Conservation (phyloP, 2,888 invertebrate species). For the Epinotia demarniana region DNA sequence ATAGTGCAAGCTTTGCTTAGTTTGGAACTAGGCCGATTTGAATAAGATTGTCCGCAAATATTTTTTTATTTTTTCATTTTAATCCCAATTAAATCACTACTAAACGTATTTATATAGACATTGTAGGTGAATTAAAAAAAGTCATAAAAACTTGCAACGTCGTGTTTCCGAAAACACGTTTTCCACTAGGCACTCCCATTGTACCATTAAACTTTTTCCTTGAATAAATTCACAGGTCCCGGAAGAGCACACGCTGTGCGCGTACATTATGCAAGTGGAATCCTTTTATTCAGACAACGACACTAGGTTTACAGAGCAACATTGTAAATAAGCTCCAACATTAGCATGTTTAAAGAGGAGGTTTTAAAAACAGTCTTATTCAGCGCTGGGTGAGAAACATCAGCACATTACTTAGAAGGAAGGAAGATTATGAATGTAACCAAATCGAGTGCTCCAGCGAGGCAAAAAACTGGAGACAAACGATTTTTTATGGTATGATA, state of each 20-base stretch:
- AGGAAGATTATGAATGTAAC: neutral
- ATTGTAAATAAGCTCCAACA: constrained; percentile 48
- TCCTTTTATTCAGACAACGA: constrained; percentile 52
- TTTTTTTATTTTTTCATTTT: too few species aligned
- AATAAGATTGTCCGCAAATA: too few species aligned
- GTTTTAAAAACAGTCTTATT: neutral
- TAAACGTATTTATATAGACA: neutral
- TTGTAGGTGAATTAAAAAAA: neutral
- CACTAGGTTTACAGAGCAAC: constrained; percentile 51
- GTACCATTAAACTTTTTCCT: constrained; percentile 47
- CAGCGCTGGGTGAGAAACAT: neutral
- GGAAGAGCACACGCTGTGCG: constrained; percentile 46
- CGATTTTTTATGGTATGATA: neutral
- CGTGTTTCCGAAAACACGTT: constrained; percentile 19
- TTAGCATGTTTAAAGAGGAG: neutral
- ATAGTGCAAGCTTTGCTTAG: too few species aligned
- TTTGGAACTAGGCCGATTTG: too few species aligned
- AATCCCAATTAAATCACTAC: neutral
- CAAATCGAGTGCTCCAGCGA: neutral
- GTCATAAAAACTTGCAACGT: too few species aligned
- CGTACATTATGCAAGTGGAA: constrained; percentile 50
- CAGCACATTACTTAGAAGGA: too few species aligned
- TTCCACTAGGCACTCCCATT: constrained; percentile 35
- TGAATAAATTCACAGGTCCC: constrained; percentile 48
- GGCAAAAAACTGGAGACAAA: neutral